Conservation (phyloP, 2,113 vertebrate genomes). For the Struthio camelus region DNA sequence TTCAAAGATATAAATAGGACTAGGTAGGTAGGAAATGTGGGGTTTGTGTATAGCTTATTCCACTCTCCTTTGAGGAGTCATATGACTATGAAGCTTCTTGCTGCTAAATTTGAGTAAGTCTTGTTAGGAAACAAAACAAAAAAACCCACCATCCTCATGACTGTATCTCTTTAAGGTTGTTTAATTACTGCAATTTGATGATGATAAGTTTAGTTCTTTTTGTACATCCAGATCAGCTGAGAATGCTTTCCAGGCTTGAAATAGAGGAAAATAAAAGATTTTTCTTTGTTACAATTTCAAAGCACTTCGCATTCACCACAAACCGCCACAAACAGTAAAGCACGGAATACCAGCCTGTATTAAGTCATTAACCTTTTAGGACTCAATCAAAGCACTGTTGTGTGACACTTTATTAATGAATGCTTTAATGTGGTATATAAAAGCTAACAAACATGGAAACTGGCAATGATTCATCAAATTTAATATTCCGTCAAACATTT, state of each 20-base stretch:
- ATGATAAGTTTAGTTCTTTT: background rate
- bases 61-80: background rate
- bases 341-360: slow-evolving; percentile 60
- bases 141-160: background rate
- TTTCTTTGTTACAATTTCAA: slow-evolving; percentile 63
- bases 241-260: slow-evolving; percentile 9
- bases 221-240: background rate
- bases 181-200: background rate
- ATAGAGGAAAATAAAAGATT: slow-evolving; percentile 35
- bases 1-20: background rate
- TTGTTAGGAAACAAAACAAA: background rate
- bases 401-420: slow-evolving; percentile 80
- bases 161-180: background rate
- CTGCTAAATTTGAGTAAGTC: background rate
- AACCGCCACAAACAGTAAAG: slow-evolving; percentile 42
- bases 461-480: slow-evolving; percentile 78
- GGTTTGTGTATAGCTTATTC: background rate
- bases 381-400: slow-evolving; percentile 73
- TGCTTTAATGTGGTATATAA: slow-evolving; percentile 77
- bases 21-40: background rate
- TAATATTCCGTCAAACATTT: slow-evolving; percentile 77
- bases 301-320: slow-evolving; percentile 49
- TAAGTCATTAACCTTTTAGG: slow-evolving; percentile 79
- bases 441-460: slow-evolving; percentile 70
- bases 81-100: background rate